These are phyloP conservation scores for Nasonia longicornis DNA, from an alignment of 1,140 invertebrate genomes.

Conservation along the genomic window DNA sequence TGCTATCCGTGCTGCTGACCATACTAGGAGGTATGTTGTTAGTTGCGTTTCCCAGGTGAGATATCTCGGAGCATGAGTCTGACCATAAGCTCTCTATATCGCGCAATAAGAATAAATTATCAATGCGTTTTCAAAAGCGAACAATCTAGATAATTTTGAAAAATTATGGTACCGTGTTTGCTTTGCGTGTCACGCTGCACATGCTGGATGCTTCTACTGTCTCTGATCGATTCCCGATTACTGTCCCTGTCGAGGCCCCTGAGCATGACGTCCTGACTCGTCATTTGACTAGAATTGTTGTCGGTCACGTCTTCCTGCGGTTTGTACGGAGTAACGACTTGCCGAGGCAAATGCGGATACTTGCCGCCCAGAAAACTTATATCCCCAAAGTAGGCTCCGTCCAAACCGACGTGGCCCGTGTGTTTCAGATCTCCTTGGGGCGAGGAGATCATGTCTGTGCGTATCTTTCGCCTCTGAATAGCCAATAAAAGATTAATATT, in stretches of 20 bases:
- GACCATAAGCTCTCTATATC: slow-evolving; percentile 62
- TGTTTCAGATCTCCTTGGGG: slow-evolving; percentile 98
- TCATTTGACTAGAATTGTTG: slow-evolving; percentile 64
- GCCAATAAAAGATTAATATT: background rate
- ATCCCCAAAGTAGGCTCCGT: slow-evolving; percentile 97
- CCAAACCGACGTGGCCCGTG: slow-evolving; percentile 94
- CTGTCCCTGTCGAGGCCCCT: slow-evolving; percentile 61
- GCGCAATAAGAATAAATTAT: background rate
- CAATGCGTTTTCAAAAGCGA: background rate
- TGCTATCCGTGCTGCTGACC: slow-evolving; percentile 55
- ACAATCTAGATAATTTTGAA: background rate
- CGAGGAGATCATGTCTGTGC: slow-evolving; percentile 94
- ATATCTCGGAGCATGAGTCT: slow-evolving; percentile 61
- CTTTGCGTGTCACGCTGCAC: slow-evolving; percentile 57
- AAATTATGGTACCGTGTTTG: slow-evolving; percentile 58
- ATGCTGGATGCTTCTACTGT: slow-evolving; percentile 51
- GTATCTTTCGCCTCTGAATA: slow-evolving; percentile 75
- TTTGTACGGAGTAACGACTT: slow-evolving; percentile 89
- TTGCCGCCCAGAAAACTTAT: slow-evolving; percentile 86
- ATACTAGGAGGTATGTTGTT: slow-evolving; percentile 51
- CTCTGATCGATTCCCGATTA: slow-evolving; percentile 59
- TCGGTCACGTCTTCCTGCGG: slow-evolving; percentile 79
- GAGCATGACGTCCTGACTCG: slow-evolving; percentile 54
- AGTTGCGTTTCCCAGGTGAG: slow-evolving; percentile 58
- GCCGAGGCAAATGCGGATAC: slow-evolving; percentile 84